These are phyloP conservation scores for Hemiprocne comata DNA, from an alignment of 2,113 vertebrate genomes.

Conservation along the genomic window DNA sequence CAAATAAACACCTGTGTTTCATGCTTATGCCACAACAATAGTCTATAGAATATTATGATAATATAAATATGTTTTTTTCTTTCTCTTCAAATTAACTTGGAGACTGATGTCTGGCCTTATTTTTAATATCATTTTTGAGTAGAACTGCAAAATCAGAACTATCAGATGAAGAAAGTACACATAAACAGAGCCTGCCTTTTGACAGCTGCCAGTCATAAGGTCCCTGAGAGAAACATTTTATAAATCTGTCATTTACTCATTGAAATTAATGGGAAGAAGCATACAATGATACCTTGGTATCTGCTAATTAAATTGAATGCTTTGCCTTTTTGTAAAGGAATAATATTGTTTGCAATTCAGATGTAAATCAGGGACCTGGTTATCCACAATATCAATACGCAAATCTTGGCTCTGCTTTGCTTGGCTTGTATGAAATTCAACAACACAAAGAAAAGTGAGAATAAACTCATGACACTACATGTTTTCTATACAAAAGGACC, in stretches of 20 bases:
- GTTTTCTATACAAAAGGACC: not conserved
- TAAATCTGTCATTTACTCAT: not conserved
- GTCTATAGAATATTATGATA: not conserved
- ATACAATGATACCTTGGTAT: not conserved
- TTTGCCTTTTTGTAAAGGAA: conserved; percentile 8
- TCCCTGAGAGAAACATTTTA: conserved; percentile 1
- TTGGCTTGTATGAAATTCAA: not conserved
- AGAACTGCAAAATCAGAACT: not conserved
- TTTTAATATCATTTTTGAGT: not conserved
- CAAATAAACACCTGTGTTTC: not conserved
- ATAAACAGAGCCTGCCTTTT: conserved; percentile 3
- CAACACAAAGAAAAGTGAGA: not conserved
- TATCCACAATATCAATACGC: conserved; percentile 14
- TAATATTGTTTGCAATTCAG: conserved; percentile 38
- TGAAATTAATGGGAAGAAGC: conserved; percentile 5
- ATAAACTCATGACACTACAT: not conserved
- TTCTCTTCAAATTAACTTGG: not conserved
- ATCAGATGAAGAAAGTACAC: conserved; percentile 2
- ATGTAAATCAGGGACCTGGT: conserved; percentile 26
- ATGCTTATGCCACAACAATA: not conserved
- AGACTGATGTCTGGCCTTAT: not conserved
- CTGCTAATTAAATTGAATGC: conserved; percentile 53
- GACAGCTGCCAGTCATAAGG: conserved; percentile 1
- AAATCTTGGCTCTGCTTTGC: not conserved
- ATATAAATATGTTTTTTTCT: not conserved